Evolutionary conservation across 2,113 vertebrate species (phyloP).

Genomic region (Eurystomus gularis): DNA sequence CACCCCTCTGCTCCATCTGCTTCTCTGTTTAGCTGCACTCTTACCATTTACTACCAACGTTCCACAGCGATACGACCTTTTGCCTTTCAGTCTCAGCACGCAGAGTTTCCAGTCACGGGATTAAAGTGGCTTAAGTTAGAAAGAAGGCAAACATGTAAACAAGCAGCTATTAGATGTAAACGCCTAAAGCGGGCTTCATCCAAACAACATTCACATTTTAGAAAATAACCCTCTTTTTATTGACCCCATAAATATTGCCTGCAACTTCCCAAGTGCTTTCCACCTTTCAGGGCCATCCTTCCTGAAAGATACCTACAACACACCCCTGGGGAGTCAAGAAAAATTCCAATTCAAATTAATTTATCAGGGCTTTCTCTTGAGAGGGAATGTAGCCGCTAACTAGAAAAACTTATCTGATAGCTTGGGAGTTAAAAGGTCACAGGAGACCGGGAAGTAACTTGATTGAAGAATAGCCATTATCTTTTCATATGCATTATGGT

Average conservation of each 20-base stretch:
- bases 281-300: neutral
- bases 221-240: neutral
- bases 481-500: neutral
- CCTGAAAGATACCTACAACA: neutral
- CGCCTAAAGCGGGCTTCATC: neutral
- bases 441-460: neutral
- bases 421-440: slow-evolving; percentile 2
- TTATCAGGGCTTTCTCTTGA: neutral
- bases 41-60: neutral
- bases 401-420: neutral
- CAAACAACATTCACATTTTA: neutral
- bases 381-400: slow-evolving; percentile 12
- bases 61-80: neutral
- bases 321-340: neutral
- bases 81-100: neutral
- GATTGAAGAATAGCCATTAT: slow-evolving; percentile 27
- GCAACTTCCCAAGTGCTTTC: neutral
- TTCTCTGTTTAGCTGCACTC: neutral
- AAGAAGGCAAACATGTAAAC: slow-evolving; percentile 33
- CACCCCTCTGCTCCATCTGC: neutral
- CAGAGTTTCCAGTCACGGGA: neutral
- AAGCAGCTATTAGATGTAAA: neutral
- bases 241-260: neutral
- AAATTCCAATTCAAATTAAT: neutral
- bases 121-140: neutral